These are phyloP conservation scores for Halcyon leucocephala DNA, from an alignment of 2,797 vertebrate species.

Conservation along the genomic window DNA sequence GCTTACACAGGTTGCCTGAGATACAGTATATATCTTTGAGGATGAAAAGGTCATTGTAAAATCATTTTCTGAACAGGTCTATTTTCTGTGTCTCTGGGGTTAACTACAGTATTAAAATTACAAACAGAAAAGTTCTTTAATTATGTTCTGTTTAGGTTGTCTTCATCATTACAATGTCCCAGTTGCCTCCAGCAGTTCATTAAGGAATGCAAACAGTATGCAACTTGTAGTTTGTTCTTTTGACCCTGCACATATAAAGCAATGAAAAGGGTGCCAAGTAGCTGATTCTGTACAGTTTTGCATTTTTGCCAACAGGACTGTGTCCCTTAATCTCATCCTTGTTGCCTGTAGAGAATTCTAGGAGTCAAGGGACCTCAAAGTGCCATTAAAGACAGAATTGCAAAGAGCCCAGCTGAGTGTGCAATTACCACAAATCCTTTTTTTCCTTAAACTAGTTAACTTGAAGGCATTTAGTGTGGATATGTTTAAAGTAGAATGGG, in stretches of 20 bases:
- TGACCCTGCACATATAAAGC: not conserved
- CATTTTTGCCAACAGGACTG: not conserved
- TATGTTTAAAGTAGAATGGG: not conserved
- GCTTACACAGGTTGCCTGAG: not conserved
- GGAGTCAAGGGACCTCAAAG: not conserved
- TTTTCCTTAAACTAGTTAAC: not conserved
- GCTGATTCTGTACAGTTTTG: not conserved
- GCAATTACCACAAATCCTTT: constrained; percentile 12
- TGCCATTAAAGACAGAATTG: not conserved
- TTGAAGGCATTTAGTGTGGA: not conserved
- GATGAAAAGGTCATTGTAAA: not conserved
- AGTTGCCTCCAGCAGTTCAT: constrained; percentile 53
- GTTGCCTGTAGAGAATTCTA: not conserved
- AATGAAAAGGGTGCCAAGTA: not conserved
- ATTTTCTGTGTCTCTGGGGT: not conserved
- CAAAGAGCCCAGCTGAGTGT: not conserved
- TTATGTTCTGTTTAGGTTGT: constrained; percentile 33
- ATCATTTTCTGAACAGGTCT: not conserved
- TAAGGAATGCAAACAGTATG: constrained; percentile 42
- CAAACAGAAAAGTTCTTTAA: not conserved
- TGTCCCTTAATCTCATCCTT: not conserved
- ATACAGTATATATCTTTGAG: not conserved
- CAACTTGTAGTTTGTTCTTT: constrained; percentile 26
- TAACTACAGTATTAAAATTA: not conserved
- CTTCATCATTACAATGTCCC: constrained; percentile 8